Percentiles rank a stretch among this genome's conserved stretches.
Conservation (phyloP, 2,888 invertebrate species). For the Synanthedon myopaeformis region DNA sequence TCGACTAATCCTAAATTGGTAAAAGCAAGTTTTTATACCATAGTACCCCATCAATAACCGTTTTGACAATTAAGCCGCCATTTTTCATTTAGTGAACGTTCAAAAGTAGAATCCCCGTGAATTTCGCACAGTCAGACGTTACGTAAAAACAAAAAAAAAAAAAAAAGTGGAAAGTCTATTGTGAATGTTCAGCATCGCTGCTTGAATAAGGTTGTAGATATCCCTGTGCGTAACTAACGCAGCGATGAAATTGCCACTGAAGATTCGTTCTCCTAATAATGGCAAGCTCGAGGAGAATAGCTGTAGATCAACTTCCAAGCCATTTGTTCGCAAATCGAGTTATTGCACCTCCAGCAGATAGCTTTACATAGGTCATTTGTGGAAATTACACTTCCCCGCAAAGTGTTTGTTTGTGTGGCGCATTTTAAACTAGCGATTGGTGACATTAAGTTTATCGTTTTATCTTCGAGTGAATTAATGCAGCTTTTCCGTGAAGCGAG, state of each 20-base stretch:
- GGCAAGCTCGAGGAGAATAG: slow-evolving; percentile 21
- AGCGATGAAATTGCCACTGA: slow-evolving; percentile 41
- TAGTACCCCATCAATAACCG: slow-evolving; percentile 50
- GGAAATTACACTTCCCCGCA: slow-evolving; percentile 42
- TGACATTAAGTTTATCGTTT: background rate
- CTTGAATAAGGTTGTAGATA: slow-evolving; percentile 36
- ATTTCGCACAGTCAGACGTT: slow-evolving; percentile 41
- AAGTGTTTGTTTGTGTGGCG: slow-evolving; percentile 18
- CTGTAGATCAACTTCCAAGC: slow-evolving; percentile 62
- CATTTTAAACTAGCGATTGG: slow-evolving; percentile 12
- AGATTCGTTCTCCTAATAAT: slow-evolving; percentile 37
- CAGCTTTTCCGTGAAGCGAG: slow-evolving; percentile 26
- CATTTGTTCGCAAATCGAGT: slow-evolving; percentile 66
- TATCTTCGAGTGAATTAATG: slow-evolving; percentile 22
- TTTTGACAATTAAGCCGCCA: slow-evolving; percentile 59
- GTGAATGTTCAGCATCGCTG: slow-evolving; percentile 45
- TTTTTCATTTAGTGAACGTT: slow-evolving; percentile 53
- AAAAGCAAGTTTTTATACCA: slow-evolving; percentile 49
- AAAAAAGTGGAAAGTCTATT: slow-evolving; percentile 28
- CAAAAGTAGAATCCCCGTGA: slow-evolving; percentile 38
- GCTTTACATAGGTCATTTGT: slow-evolving; percentile 60
- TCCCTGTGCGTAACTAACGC: slow-evolving; percentile 32
- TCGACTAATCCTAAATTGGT: slow-evolving; percentile 42
- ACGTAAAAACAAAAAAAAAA: background rate
- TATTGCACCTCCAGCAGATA: slow-evolving; percentile 61